Evolutionary conservation across 2,888 invertebrate species (phyloP).

Genomic region (Leptinotarsa peninsularis): DNA sequence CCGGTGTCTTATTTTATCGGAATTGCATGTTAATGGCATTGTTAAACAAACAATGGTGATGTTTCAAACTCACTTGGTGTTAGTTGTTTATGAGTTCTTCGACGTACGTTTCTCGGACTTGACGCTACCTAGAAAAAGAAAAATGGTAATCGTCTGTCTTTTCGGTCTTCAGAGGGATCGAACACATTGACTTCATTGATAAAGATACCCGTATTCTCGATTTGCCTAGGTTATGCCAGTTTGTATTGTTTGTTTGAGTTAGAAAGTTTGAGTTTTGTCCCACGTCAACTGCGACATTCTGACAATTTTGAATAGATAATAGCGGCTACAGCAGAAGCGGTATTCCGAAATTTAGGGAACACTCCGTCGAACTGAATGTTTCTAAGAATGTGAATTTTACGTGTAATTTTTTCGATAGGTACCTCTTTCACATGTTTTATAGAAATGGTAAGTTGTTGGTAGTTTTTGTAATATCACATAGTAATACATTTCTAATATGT

Average conservation of each 20-base stretch:
- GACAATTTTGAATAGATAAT: neutral
- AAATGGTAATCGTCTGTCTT: neutral
- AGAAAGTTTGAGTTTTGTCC: constrained; percentile 6
- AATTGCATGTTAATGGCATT: constrained; percentile 39
- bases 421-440: neutral
- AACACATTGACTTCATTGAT: constrained; percentile 14
- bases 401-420: neutral
- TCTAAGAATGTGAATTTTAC: neutral
- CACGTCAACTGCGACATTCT: neutral
- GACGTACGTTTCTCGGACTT: neutral
- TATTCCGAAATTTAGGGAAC: neutral
- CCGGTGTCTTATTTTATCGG: constrained; percentile 28
- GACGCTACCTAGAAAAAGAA: constrained; percentile 1
- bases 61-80: neutral
- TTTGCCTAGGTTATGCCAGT: constrained; percentile 1
- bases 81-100: neutral
- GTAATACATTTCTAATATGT: too few species aligned
- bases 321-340: neutral
- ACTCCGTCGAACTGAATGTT: neutral
- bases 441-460: neutral
- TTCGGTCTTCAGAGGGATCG: neutral
- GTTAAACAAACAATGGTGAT: constrained; percentile 37
- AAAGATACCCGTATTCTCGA: constrained; percentile 12
- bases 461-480: too few species aligned
- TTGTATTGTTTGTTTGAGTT: neutral